A percentile compares a stretch with the other conserved stretches of the same genome.
These are phyloP conservation scores for Bryconaethiops microstoma DNA, from an alignment of 2,797 vertebrate species.

Conservation along the genomic window DNA sequence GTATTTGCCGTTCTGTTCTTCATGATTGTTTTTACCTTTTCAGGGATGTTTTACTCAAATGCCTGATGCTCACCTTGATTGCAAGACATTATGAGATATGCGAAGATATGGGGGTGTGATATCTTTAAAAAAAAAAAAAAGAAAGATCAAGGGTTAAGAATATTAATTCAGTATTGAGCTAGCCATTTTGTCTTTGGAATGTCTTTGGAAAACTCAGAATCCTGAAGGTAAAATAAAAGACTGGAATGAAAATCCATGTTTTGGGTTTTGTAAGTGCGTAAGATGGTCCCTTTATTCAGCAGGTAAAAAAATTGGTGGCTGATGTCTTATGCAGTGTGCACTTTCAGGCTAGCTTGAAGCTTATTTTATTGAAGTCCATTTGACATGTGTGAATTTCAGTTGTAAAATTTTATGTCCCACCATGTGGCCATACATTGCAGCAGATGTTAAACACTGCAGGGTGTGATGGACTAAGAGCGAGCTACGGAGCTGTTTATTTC, in stretches of 20 bases:
- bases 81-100: neutral
- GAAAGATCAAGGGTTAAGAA: neutral
- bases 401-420: constrained; percentile 46
- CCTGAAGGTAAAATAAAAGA: neutral
- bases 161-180: neutral
- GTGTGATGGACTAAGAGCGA: neutral
- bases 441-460: constrained; percentile 41
- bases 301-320: neutral
- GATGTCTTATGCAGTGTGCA: neutral
- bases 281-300: neutral
- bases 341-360: constrained; percentile 5
- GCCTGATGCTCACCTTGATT: neutral
- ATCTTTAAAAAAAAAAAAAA: too few relatives aligned
- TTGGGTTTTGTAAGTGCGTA: neutral
- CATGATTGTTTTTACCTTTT: neutral
- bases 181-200: neutral
- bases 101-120: neutral
- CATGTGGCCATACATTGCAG: constrained; percentile 3
- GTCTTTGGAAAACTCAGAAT: neutral
- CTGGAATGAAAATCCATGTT: neutral
- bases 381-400: constrained; percentile 35
- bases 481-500: constrained; percentile 71
- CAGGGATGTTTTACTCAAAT: neutral
- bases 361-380: constrained; percentile 9
- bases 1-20: constrained; percentile 8